Conservation (phyloP, 2,797 vertebrate species). For the Florisuga fusca region DNA sequence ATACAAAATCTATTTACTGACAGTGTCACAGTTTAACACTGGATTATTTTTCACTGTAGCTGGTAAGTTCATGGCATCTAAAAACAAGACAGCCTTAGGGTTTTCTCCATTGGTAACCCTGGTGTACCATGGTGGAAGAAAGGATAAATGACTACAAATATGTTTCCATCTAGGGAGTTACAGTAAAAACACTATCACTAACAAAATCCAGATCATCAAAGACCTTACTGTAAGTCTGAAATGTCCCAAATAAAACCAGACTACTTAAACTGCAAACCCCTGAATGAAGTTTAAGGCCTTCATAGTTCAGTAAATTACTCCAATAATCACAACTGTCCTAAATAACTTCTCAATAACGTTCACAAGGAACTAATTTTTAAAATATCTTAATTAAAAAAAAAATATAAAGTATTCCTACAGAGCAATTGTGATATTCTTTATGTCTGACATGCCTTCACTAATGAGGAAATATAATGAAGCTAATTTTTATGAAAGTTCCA, state of each 20-base stretch:
- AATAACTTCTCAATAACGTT: neutral
- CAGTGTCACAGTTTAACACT: neutral
- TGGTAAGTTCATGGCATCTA: neutral
- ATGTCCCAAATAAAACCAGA: neutral
- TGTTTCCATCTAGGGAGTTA: neutral
- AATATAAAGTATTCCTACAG: conserved; percentile 3
- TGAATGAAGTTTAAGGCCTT: neutral
- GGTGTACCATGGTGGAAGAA: neutral
- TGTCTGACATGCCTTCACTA: neutral
- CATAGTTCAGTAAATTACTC: neutral
- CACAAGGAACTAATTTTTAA: neutral
- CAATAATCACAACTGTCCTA: neutral
- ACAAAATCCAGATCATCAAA: neutral
- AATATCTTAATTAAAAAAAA: conserved; percentile 32
- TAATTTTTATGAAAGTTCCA: conserved; percentile 40
- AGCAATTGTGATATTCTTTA: neutral
- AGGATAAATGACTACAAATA: neutral
- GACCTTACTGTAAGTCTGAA: neutral
- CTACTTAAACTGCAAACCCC: neutral
- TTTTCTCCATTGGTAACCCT: neutral
- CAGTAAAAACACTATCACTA: neutral
- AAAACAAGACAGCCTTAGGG: neutral
- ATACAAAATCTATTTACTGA: neutral
- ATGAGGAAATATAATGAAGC: conserved; percentile 6
- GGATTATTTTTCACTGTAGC: neutral